Base-by-base conservation (phyloP, 2,797 vertebrate genomes). In the Leptoclinus maculatus region DNA sequence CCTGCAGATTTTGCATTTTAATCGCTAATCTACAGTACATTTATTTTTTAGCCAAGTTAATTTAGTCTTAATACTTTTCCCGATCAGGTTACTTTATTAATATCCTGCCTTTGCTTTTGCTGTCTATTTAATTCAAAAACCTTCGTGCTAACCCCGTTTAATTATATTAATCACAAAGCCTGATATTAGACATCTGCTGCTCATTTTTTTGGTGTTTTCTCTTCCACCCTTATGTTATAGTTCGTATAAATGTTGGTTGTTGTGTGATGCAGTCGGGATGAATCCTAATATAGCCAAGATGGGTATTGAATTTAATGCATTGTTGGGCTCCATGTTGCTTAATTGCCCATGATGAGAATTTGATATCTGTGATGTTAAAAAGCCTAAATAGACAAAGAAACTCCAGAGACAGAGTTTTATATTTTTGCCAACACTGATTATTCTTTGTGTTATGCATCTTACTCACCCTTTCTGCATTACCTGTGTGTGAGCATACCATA, bases 81-180 rank as follows among this genome's bases (percentile, higher is more conserved):
- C 1, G 1, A 23, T 13, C 65, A 75, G 34, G 32, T 79, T 73
- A 51, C 49, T 76, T 88, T 83, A 78, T 88, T 83, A 78, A 87
- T 74, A 27, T 74, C 25, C 36, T 49, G 19, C 11, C 17, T 82
- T 58, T 75, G 45, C 56, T 69, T 78, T 23, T 17, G 69, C 69
- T 77, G 58, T 83, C 65, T 66, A 1, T 84, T 83, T 84, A 77
- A 69, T 41, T 54, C 27, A 5, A 53, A 56, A 73, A 78, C 71
- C 41, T 79, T 71, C 59, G 64, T 23, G 45, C 23, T 53, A 60
- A 67, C 23, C 32, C 32, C 38, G 2, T 65, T 25, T 77, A 80
- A 82, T 74, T 72, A 59, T 4, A 43, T 49, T 64, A 66, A 82
- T 84, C 73, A 63, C 49, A 58, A 70, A 76, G 29, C 68, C 17